phyloP scores from a whole-genome alignment of 2,888 invertebrate species.

The Polydrusus cervinus region DNA sequence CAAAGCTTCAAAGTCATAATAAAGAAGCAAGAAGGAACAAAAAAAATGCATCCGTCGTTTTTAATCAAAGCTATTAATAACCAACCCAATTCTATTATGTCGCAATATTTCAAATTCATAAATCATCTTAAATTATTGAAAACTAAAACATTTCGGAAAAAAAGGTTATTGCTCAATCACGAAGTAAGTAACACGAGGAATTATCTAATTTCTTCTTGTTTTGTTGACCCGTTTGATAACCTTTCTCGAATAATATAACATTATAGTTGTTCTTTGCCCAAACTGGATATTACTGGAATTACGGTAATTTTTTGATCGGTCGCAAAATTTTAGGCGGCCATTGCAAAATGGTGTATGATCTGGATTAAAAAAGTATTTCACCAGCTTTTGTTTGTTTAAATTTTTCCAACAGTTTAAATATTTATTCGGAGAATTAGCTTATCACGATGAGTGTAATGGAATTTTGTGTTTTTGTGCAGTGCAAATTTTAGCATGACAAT shows the following conservation, averaged over 20 bases:
- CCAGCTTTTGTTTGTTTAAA: background rate
- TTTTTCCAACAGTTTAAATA: background rate
- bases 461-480: too few relatives aligned
- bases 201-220: slow-evolving; percentile 23
- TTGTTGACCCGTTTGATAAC: slow-evolving; percentile 25
- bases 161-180: background rate
- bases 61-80: too few relatives aligned
- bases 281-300: slow-evolving; percentile 13
- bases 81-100: background rate
- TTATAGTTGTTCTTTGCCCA: background rate
- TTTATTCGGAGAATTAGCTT: background rate
- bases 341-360: background rate
- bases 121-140: background rate
- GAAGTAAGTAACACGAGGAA: background rate
- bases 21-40: too few relatives aligned
- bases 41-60: too few relatives aligned
- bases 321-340: background rate
- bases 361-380: background rate
- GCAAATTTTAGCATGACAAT: too few relatives aligned
- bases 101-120: slow-evolving; percentile 10
- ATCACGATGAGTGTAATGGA: too few relatives aligned
- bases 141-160: background rate
- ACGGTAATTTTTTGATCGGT: background rate
- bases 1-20: too few relatives aligned
- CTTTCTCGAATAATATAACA: slow-evolving; percentile 15